Evolutionary conservation across 2,888 invertebrate species (phyloP), one percentile per base, ranked within the genome.

Genomic region (Euspilapteryx auroguttella): DNA sequence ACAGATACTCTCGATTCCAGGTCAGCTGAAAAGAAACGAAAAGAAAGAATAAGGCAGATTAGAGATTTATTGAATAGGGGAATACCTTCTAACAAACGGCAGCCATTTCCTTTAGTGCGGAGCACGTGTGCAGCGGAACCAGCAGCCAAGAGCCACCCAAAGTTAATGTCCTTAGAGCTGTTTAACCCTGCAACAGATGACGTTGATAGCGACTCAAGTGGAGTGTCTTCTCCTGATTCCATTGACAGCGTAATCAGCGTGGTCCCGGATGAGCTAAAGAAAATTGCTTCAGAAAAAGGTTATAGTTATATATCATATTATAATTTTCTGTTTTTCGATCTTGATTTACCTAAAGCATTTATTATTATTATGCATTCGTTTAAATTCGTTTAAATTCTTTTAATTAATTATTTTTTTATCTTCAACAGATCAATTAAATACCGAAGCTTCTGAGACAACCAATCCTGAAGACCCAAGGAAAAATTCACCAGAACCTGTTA

Each of bases 161-260:
- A 88, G 36, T 63, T 92, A 10, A 77, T 91, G 47, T 86, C 89
- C 1, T 57, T 92, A 31, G 93, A 93, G 48, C 69, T 93, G 3
- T 94, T 91, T 48, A 93, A 94, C 63, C 93, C 93, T 2, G 93
- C 91, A 47, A 90, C 87, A 4, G 93, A 94, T 49, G 93, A 94
- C 45, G 80, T 91, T 56, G 93, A 93, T 52, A 92, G 91, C 45
- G 93, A 93, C 52, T 91, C 90, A 0, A 90, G 89, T 45, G 87
- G 87, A 3, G 87, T 90, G 8, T 91, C 91, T 1, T 91, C 92
- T 0, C 91, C 92, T 2, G 91, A 91, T 50, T 91, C 91, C 2
- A 83, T 88, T 2, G 90, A 90, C 41, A 90, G 90, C 47, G 91
- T 92, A 1, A 89, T 91, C 38, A 89, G 87, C 45, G 87, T 89